Base-by-base conservation (phyloP, 2,888 invertebrate species). In the Parthenolecanium corni region DNA sequence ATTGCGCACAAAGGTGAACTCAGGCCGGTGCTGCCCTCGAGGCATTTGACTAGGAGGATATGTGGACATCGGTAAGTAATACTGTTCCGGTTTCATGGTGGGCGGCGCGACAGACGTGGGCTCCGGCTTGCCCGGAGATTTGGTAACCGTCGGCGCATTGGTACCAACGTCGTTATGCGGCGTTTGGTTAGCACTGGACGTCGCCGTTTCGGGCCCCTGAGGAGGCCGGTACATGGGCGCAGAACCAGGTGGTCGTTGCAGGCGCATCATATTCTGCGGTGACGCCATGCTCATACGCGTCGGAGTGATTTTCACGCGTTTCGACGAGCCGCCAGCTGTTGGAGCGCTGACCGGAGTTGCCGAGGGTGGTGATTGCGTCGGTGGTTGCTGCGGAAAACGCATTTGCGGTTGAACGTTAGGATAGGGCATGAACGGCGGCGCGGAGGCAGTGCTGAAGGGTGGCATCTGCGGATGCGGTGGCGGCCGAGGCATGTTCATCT, bases 291-390 rank as follows among this genome's bases (percentile, higher is more conserved):
- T 44, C 52, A 47, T 53, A 21, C 63, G n/a, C 1, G 63, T 63
- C 1, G 63, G 63, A 12, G 63, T 63, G 38, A 63, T 63, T 47
- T 63, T 63, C 1, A 63, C 63, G 12, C 63, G 46, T 47, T 63
- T 63, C 24, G 63, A 63, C 38, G 63, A n/a, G 20, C 20, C 31
- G 9, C 49, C 42, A 18, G 21, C 52, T n/a, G n/a, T n/a, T 16
- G 20, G n/a, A 5, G 46, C 53, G 3, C 31, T 31, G 3, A 44
- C 25, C 2, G 31, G 18, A 18, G 18, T 36, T 1, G 25, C 42
- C 49, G 66, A 18, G 14, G 53, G 66, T 9, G 64, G 64, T 52
- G 65, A 65, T 14, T 62, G 38, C 6, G 64, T 36, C 6, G 64
- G 49, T 14, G 24, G 21, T 9, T 18, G 53, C 14, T 20, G 49